Conservation (phyloP, 2,113 vertebrate species). For the Oceanodroma tethys region DNA sequence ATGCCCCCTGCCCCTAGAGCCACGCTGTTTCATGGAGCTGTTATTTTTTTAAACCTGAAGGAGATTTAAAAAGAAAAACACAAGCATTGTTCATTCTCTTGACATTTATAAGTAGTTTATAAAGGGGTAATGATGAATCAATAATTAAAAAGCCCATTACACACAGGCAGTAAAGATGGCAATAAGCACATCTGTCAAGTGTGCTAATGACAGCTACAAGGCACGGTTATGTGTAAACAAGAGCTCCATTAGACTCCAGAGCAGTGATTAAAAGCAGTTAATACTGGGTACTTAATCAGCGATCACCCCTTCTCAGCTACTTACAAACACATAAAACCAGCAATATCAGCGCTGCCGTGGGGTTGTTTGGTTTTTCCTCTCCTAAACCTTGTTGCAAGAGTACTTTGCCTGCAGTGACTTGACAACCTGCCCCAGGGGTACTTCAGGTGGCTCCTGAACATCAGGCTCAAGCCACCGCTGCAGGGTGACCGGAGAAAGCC, state of each 20-base stretch:
- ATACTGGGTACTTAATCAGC: conserved; percentile 30
- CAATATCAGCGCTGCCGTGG: neutral
- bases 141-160: conserved; percentile 52
- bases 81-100: neutral
- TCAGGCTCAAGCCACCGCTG: neutral
- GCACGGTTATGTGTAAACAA: conserved; percentile 24
- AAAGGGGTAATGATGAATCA: conserved; percentile 35
- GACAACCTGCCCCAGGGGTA: neutral
- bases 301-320: neutral
- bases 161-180: neutral
- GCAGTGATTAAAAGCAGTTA: conserved; percentile 51
- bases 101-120: conserved; percentile 30
- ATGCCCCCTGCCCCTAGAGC: neutral
- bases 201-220: conserved; percentile 25
- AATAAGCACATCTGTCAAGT: conserved; percentile 60
- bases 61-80: neutral
- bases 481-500: neutral
- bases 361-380: neutral
- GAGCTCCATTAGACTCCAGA: conserved; percentile 46
- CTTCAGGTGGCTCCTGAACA: neutral
- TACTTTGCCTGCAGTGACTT: neutral
- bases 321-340: conserved; percentile 5
- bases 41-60: neutral
- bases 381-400: neutral
- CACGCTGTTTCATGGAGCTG: neutral